Evolutionary conservation across 2,888 invertebrate genomes (phyloP).

Genomic region (Hypomecis atomaria): DNA sequence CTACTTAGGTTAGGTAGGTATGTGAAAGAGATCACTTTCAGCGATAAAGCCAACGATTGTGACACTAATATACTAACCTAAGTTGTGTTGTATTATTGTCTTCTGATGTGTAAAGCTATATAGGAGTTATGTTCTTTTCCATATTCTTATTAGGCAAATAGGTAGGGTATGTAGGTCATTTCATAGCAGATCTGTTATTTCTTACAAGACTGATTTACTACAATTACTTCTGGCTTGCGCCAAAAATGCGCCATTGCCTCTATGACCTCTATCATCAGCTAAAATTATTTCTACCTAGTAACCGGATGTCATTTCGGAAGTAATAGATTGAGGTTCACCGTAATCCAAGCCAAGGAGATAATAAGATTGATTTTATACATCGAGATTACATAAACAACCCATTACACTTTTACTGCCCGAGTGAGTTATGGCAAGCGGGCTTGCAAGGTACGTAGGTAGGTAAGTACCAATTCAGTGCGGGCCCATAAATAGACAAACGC

Average conservation of each 20-base stretch:
- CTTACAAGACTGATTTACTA: not conserved
- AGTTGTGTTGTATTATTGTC: no score
- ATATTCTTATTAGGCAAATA: no score
- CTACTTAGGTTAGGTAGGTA: no score
- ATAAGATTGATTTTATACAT: slow-evolving; percentile 35
- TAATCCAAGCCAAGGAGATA: slow-evolving; percentile 31
- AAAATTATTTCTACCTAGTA: not conserved
- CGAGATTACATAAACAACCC: slow-evolving; percentile 48
- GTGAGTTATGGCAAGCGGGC: slow-evolving; percentile 28
- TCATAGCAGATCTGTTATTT: not conserved
- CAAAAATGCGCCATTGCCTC: slow-evolving; percentile 4
- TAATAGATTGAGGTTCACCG: slow-evolving; percentile 27
- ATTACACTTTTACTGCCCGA: slow-evolving; percentile 33
- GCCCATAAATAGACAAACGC: slow-evolving; percentile 78
- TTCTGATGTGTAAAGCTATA: no score
- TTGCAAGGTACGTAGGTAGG: slow-evolving; percentile 44
- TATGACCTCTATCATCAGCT: not conserved
- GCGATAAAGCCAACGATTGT: no score
- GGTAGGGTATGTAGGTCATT: not conserved
- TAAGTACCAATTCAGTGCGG: slow-evolving; percentile 58
- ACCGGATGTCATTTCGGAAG: slow-evolving; percentile 22
- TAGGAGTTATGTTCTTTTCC: no score
- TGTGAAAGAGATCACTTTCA: no score
- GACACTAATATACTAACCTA: no score
- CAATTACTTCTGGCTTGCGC: not conserved